Conservation (phyloP, 2,113 vertebrate species). For the mouse (Mus musculus) region GRCm39 chr1:105112501-105113000, state of each 20-base stretch:
- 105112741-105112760: neutral
- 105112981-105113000: neutral
- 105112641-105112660: neutral
- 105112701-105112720: neutral
- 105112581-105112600: neutral
- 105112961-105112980: neutral
- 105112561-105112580: neutral
- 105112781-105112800: constrained; percentile 29
- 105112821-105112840: constrained; percentile 33
- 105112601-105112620: neutral
- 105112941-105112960: neutral
- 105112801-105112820: neutral
- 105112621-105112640: constrained; percentile 11
- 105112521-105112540: constrained; percentile 64
- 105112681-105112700: neutral
- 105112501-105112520: constrained; percentile 65
- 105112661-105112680: neutral
- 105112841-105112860: neutral
- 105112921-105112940: neutral
- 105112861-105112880: neutral
- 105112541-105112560: constrained; percentile 52
- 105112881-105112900: neutral
- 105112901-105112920: neutral
- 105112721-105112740: neutral
- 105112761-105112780: constrained; percentile 37